A percentile compares a stretch with the other conserved stretches of the same genome.
phyloP scores from a whole-genome alignment of 92 coral and sea anemone species.

The Parazoanthus darwini region DNA sequence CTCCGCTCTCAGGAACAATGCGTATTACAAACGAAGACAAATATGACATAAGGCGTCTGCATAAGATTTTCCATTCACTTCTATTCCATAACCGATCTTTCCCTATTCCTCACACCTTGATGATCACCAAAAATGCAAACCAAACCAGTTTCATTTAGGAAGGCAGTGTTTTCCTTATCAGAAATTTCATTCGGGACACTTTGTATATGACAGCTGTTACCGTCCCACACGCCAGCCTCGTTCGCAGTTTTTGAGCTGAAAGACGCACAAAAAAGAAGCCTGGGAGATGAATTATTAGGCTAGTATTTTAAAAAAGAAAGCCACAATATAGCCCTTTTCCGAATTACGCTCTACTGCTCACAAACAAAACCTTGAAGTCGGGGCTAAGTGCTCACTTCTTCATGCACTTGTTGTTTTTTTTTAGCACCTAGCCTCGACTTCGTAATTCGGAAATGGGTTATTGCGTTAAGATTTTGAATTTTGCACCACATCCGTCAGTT shows the following conservation, averaged over 20 bases:
- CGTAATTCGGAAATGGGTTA: too few species aligned
- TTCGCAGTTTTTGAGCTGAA: background rate
- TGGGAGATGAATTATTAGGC: too few species aligned
- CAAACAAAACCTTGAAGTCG: too few species aligned
- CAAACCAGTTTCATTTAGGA: background rate
- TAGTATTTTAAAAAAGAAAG: too few species aligned
- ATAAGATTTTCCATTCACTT: conserved; percentile 14
- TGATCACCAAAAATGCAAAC: background rate
- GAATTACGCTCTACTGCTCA: too few species aligned
- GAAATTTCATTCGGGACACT: background rate
- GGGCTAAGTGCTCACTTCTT: too few species aligned
- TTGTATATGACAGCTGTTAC: background rate
- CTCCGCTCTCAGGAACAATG: conserved; percentile 84
- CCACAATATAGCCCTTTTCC: too few species aligned
- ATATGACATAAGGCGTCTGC: conserved; percentile 66
- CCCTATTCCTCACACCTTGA: background rate
- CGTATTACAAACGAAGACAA: conserved; percentile 84
- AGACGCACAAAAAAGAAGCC: too few species aligned
- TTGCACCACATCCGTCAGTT: too few species aligned
- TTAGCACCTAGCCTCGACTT: too few species aligned
- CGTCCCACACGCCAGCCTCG: background rate
- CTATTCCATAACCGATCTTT: conserved; percentile 34
- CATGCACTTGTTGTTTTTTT: too few species aligned
- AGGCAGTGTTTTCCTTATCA: conserved; percentile 1
- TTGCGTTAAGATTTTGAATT: too few species aligned